Conservation (phyloP, 2,888 invertebrate species). For the Polydrusus cervinus region DNA sequence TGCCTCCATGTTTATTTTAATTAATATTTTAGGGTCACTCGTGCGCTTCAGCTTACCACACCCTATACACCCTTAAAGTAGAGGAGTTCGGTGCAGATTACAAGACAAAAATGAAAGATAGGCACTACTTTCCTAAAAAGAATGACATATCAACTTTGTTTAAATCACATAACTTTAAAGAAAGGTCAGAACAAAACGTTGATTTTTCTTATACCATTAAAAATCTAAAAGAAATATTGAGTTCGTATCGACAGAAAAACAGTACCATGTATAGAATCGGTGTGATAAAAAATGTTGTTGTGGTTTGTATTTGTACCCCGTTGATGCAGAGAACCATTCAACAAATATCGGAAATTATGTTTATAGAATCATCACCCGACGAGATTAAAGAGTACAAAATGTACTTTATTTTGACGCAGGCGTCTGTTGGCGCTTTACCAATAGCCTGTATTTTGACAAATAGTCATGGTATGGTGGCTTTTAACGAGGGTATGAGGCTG, state of each 20-base stretch:
- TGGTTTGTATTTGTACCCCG: conserved; percentile 50
- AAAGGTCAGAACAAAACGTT: conserved; percentile 32
- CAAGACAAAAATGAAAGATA: conserved; percentile 42
- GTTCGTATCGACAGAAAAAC: conserved; percentile 40
- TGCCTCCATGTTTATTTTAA: too few species aligned
- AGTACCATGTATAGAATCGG: conserved; percentile 62
- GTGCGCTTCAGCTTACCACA: conserved; percentile 41
- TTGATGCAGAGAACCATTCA: conserved; percentile 54
- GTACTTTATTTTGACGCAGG: conserved; percentile 55
- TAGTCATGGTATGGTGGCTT: conserved; percentile 42
- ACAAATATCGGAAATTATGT: conserved; percentile 51
- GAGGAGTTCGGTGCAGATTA: conserved; percentile 45
- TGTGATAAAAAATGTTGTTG: conserved; percentile 52
- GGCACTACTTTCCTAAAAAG: conserved; percentile 51
- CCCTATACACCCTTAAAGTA: conserved; percentile 35
- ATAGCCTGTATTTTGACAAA: conserved; percentile 55
- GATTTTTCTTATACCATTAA: conserved; percentile 29
- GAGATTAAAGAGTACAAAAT: conserved; percentile 54
- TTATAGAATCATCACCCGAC: conserved; percentile 52
- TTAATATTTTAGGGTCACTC: conserved; percentile 41
- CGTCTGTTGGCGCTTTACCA: conserved; percentile 53
- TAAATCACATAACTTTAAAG: conserved; percentile 46
- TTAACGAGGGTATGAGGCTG: conserved; percentile 41
- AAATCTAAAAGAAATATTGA: conserved; percentile 49
- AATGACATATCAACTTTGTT: conserved; percentile 51